phyloP scores from a whole-genome alignment of 2,888 invertebrate species.

The Drymonia ruficornis region DNA sequence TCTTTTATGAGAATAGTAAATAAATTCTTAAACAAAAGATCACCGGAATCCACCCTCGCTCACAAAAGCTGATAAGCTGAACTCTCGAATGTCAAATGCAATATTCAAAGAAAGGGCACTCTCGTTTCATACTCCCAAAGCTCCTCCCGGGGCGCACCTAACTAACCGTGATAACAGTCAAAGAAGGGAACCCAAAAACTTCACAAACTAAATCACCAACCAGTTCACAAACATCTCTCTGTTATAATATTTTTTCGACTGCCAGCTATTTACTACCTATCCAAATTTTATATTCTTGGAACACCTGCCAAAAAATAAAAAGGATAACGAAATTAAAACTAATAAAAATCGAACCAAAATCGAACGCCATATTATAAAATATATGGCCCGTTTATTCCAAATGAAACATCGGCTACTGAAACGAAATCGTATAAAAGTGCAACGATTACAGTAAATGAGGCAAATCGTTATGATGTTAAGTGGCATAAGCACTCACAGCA shows the following conservation, averaged over 20 bases:
- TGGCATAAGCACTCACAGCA: constrained; percentile 72
- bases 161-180: constrained; percentile 77
- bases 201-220: constrained; percentile 61
- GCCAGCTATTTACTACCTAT: too few relatives aligned
- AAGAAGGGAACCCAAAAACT: constrained; percentile 64
- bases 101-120: constrained; percentile 69
- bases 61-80: constrained; percentile 55
- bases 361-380: too few relatives aligned
- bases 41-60: constrained; percentile 36
- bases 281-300: too few relatives aligned
- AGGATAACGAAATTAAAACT: constrained; percentile 42
- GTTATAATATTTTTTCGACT: constrained; percentile 8
- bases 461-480: constrained; percentile 72
- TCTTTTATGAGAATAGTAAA: constrained; percentile 1
- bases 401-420: constrained; percentile 46
- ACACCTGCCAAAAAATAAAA: constrained; percentile 36
- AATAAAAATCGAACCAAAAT: too few relatives aligned
- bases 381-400: constrained; percentile 53
- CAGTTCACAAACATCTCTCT: constrained; percentile 52
- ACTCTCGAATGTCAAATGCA: constrained; percentile 70
- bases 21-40: constrained; percentile 54
- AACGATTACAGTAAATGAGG: constrained; percentile 72
- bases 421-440: constrained; percentile 60
- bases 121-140: constrained; percentile 60
- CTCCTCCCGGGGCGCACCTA: constrained; percentile 63